Conservation (phyloP, 2,797 vertebrate genomes). For the Scleropages formosus region DNA sequence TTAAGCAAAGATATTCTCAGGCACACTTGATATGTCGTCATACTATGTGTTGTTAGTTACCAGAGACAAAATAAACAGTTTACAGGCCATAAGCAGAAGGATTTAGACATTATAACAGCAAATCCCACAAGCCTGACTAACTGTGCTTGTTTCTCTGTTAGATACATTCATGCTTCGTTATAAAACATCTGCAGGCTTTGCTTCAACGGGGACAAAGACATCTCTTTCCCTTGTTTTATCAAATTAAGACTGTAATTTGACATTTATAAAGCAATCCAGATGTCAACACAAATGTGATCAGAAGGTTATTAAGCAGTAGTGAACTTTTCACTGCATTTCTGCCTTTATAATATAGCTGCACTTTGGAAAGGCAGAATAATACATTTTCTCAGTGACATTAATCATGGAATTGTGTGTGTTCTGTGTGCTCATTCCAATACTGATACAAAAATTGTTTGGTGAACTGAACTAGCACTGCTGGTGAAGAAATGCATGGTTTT, state of each 20-base stretch:
- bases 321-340: not conserved
- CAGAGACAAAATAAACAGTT: slow-evolving; percentile 28
- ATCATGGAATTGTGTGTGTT: not conserved
- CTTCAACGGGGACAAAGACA: not conserved
- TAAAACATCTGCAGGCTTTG: not conserved
- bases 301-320: slow-evolving; percentile 12
- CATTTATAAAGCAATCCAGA: slow-evolving; percentile 6
- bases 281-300: not conserved
- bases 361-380: not conserved
- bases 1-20: slow-evolving; percentile 26
- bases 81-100: not conserved
- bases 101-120: not conserved
- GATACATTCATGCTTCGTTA: slow-evolving; percentile 4
- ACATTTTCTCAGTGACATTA: not conserved
- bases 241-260: slow-evolving; percentile 11
- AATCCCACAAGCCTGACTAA: not conserved
- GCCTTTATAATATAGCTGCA: not conserved
- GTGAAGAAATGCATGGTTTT: not conserved
- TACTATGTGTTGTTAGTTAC: slow-evolving; percentile 28
- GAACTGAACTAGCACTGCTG: too few species aligned
- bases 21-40: not conserved
- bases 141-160: not conserved
- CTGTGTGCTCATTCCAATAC: not conserved
- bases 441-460: not conserved
- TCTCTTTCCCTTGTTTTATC: not conserved